A percentile compares a stretch with the other conserved stretches of the same genome.
Conservation (phyloP, 2,113 vertebrate genomes). For the Helogale parvula region DNA sequence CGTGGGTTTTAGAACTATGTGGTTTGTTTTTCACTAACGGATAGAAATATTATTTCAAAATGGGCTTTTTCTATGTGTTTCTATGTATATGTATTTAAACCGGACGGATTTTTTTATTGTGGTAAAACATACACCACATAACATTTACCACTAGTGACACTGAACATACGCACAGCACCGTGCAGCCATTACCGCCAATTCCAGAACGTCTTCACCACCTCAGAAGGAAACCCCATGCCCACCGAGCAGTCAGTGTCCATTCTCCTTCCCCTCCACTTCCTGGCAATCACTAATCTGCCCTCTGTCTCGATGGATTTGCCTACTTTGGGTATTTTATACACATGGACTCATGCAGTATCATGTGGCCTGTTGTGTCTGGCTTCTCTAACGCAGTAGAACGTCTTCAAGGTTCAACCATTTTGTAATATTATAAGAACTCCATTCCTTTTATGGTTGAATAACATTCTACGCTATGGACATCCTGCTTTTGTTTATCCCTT, state of each 20-base stretch:
- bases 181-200: neutral
- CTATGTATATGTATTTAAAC: neutral
- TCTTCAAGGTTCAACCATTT: neutral
- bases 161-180: neutral
- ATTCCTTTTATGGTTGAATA: neutral
- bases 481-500: neutral
- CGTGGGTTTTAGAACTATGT: neutral
- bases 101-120: neutral
- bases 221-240: neutral
- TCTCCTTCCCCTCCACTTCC: too few relatives aligned
- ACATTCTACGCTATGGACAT: neutral
- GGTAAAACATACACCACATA: neutral
- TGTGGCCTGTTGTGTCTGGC: neutral
- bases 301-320: neutral
- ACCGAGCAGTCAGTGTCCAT: neutral
- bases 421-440: neutral
- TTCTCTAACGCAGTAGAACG: neutral
- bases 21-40: constrained; percentile 17
- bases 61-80: neutral
- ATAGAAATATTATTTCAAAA: constrained; percentile 47
- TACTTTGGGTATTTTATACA: neutral
- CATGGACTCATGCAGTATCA: neutral
- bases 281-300: neutral
- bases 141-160: neutral
- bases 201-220: neutral